Evolutionary conservation across 2,888 invertebrate genomes (phyloP).

Genomic region (Chalcosyrphus nemorum): DNA sequence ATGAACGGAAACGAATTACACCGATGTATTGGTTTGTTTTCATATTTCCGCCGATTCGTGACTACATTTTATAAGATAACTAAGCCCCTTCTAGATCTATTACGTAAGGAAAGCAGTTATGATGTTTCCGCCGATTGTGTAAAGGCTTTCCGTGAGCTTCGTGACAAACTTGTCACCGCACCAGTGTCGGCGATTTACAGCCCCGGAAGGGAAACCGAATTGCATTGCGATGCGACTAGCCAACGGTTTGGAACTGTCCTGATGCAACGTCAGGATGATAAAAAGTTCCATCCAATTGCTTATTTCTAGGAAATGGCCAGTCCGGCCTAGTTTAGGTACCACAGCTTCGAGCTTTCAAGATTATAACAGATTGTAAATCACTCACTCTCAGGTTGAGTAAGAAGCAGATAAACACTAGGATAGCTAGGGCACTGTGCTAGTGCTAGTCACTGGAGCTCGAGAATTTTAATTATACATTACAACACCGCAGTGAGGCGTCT

Average conservation of each 20-base stretch:
- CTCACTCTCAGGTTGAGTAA: conserved; percentile 33
- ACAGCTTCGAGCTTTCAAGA: conserved; percentile 75
- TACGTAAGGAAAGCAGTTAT: background rate
- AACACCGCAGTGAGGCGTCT: conserved; percentile 77
- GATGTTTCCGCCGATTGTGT: background rate
- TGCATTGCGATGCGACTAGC: conserved; percentile 75
- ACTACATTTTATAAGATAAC: no score
- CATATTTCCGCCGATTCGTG: background rate
- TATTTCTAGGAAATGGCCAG: conserved; percentile 73
- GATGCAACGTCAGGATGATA: conserved; percentile 20
- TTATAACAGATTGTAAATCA: conserved; percentile 12
- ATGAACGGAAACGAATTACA: background rate
- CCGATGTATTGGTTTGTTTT: background rate
- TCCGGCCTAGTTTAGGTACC: conserved; percentile 74
- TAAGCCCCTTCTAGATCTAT: background rate
- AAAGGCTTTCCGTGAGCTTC: conserved; percentile 19
- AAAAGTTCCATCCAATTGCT: conserved; percentile 22
- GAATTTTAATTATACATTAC: conserved; percentile 76
- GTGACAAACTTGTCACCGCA: conserved; percentile 17
- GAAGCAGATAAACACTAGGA: conserved; percentile 74
- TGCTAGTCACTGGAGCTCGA: conserved; percentile 78
- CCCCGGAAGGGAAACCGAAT: conserved; percentile 74
- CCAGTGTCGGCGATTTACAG: conserved; percentile 76
- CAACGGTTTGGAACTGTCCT: conserved; percentile 15
- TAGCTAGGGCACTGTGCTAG: no score